phyloP scores from a whole-genome alignment of 2,888 invertebrate genomes.

The Drosophila emarginata region DNA sequence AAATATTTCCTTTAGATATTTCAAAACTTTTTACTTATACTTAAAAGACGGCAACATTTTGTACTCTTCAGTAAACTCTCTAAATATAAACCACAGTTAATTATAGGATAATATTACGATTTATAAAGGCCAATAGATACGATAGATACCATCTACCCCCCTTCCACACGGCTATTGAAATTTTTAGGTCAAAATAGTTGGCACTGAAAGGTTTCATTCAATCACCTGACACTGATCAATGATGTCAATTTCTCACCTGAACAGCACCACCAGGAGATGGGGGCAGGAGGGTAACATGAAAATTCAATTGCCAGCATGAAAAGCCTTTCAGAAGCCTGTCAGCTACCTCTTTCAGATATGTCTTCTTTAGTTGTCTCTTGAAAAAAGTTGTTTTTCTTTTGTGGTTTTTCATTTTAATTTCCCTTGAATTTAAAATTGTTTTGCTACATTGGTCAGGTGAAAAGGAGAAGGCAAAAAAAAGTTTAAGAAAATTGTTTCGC shows the following conservation, averaged over 20 bases:
- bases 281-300: neutral
- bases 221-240: constrained; percentile 16
- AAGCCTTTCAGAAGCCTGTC: constrained; percentile 14
- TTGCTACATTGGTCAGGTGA: neutral
- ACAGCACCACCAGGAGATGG: neutral
- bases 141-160: neutral
- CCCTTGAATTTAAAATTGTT: constrained; percentile 36
- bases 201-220: constrained; percentile 13
- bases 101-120: neutral
- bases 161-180: neutral
- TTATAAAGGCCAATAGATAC: neutral
- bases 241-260: constrained; percentile 9
- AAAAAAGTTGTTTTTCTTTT: constrained; percentile 1
- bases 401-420: constrained; percentile 18
- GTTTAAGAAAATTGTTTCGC: neutral
- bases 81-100: neutral
- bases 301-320: constrained; percentile 21
- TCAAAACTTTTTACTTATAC: neutral
- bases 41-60: neutral
- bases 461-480: neutral
- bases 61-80: neutral
- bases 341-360: neutral
- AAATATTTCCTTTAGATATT: neutral
- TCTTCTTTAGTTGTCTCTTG: neutral
- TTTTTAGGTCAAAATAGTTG: neutral